Conservation (phyloP, 2,797 vertebrate species). For the Aythya fuligula region DNA sequence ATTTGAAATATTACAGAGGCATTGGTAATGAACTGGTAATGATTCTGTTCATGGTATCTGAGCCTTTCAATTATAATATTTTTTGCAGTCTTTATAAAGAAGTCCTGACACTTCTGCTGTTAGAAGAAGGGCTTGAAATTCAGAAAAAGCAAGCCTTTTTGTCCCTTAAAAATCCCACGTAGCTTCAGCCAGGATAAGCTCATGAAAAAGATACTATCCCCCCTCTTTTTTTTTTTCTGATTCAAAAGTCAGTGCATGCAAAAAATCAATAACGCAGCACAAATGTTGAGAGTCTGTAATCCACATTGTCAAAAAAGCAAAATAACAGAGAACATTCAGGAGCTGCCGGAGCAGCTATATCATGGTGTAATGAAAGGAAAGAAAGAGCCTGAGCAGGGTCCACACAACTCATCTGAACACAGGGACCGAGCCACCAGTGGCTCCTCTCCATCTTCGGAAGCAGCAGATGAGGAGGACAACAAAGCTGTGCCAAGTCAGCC, state of each 20-base stretch:
- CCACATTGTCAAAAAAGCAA: background rate
- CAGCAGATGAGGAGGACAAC: background rate
- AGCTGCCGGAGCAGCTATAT: background rate
- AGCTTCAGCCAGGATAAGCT: background rate
- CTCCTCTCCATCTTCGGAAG: background rate
- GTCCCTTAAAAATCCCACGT: background rate
- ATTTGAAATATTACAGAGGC: background rate
- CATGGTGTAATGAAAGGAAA: background rate
- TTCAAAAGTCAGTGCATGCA: background rate
- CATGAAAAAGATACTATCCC: background rate
- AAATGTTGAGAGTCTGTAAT: background rate
- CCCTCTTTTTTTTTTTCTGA: background rate
- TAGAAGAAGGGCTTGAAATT: background rate
- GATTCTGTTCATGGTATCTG: background rate
- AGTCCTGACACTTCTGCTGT: background rate
- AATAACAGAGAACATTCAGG: background rate
- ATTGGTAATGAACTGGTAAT: background rate
- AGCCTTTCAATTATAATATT: background rate
- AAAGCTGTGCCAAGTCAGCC: background rate
- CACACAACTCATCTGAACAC: background rate
- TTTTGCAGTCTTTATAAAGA: background rate
- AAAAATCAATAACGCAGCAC: background rate
- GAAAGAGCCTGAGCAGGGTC: background rate
- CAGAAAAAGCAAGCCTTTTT: background rate
- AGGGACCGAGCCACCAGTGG: background rate